A percentile compares a stretch with the other conserved stretches of the same genome.
Conservation (phyloP, 37 sponge, comb jelly and placozoan species). For the Tethya wilhelma region DNA sequence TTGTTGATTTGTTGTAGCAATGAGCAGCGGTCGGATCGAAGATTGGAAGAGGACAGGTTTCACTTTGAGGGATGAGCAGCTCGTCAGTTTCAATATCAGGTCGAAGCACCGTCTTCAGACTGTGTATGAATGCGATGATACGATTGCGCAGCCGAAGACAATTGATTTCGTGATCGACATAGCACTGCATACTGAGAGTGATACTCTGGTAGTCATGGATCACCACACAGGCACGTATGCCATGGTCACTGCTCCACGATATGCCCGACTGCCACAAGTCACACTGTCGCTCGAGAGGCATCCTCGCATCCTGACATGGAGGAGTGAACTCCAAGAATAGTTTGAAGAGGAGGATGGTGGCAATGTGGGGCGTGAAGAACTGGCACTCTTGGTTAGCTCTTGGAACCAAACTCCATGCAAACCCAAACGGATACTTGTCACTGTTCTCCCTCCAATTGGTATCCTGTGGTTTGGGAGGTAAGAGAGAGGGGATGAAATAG, state of each 20-base stretch:
- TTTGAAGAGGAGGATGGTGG: slow-evolving; percentile 13
- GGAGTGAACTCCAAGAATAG: slow-evolving; percentile 16
- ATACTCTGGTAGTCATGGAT: not conserved
- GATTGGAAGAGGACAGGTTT: not conserved
- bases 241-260: not conserved
- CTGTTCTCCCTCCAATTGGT: not conserved
- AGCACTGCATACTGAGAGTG: slow-evolving; percentile 32
- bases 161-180: not conserved
- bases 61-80: slow-evolving; percentile 10
- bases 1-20: slow-evolving; percentile 1
- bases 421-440: not conserved
- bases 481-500: slow-evolving; percentile 15
- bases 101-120: not conserved
- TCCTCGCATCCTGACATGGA: not conserved
- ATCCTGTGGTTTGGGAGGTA: not conserved
- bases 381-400: not conserved
- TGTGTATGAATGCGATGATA: slow-evolving; percentile 8
- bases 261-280: not conserved
- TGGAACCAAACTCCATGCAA: slow-evolving; percentile 29
- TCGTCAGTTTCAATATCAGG: not conserved
- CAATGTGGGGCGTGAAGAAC: slow-evolving; percentile 19
- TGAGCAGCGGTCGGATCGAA: not conserved
- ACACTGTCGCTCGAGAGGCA: not conserved
- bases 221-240: slow-evolving; percentile 13
- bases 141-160: slow-evolving; percentile 16